phyloP scores from a whole-genome alignment of 2,797 vertebrate species.

The Onychomys leucogaster region DNA sequence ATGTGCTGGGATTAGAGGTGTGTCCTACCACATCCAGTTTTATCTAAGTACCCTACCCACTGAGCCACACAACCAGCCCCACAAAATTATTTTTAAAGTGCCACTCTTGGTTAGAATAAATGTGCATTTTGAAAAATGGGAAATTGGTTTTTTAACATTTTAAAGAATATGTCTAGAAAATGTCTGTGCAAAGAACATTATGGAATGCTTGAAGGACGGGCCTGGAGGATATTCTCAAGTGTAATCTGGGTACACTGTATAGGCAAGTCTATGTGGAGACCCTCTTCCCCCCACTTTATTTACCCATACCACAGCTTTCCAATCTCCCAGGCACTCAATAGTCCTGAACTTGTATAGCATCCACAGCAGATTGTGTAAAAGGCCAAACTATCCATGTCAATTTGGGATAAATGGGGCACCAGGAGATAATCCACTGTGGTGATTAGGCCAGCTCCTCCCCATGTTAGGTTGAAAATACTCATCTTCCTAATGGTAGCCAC shows the following conservation, averaged over 20 bases:
- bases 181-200: background rate
- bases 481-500: background rate
- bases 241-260: background rate
- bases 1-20: no score
- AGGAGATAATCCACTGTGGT: background rate
- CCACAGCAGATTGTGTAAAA: background rate
- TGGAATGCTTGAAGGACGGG: background rate
- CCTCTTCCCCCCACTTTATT: background rate
- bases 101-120: conserved; percentile 32
- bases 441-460: background rate
- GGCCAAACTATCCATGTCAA: background rate
- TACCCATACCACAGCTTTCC: background rate
- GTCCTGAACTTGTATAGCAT: background rate
- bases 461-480: conserved; percentile 7
- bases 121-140: conserved; percentile 25
- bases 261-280: background rate
- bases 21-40: background rate
- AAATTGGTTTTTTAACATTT: background rate
- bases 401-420: background rate
- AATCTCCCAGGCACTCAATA: background rate
- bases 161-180: conserved; percentile 16
- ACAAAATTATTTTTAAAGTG: background rate
- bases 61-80: background rate
- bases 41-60: background rate
- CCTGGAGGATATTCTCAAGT: background rate